Evolutionary conservation across 2,888 invertebrate species (phyloP), one percentile per base, ranked within the genome.

Genomic region (Epirrita christyi): DNA sequence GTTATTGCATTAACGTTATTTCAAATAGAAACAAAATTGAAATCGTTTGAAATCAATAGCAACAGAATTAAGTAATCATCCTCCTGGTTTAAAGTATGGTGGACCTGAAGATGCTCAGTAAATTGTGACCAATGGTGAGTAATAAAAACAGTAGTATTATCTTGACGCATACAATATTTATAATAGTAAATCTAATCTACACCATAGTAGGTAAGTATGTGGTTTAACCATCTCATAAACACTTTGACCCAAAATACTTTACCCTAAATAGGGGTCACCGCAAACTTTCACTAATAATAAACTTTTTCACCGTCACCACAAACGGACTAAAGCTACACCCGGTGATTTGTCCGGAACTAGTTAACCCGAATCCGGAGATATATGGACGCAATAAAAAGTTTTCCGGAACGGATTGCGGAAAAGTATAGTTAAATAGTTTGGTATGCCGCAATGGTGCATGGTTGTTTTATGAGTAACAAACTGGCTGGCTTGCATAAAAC

Each of bases 291-390:
- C 53, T 61, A 68, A 66, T 70, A 70, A 68, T 60, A 67, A 70
- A 70, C 64, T 70, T 70, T 70, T 68, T 63, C 57, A 47, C 43
- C 44, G 59, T 55, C 43, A 42, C 55, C 54, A 44, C 55, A 55
- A 56, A 49, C 48, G 53, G 45, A 45, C 63, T 57, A 64, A 62
- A 36, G 32, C 36, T 59, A 65, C 54, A 58, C 59, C 49, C 52
- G 59, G 64, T 67, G 62, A 67, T 68, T 70, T 67, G 67, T 70
- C 66, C 59, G 54, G 62, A 68, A 65, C 68, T 70, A 65, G 64
- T 67, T 67, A 58, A 63, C 63, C 61, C 52, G 58, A 58, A 57
- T 65, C 56, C 60, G 63, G 59, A 61, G 50, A 61, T 59, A 48
- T 59, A 61, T 61, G 59, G 58, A 48, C 47, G 55, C 54, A 54